Conservation (phyloP, 2,797 vertebrate species). For the Gymnocypris eckloni region DNA sequence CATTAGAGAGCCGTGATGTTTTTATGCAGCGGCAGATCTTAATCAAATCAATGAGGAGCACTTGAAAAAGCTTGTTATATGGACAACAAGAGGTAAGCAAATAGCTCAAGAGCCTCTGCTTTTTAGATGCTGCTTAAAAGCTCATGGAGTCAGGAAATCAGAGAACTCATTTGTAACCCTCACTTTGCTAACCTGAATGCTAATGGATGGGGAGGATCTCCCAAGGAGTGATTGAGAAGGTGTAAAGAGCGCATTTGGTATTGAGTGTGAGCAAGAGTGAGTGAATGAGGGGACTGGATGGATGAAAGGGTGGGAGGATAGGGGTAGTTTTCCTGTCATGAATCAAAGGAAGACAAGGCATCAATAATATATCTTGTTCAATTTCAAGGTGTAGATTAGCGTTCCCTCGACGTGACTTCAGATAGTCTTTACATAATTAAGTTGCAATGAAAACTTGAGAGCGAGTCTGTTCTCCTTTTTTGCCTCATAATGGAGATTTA, state of each 20-base stretch:
- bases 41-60: conserved; percentile 73
- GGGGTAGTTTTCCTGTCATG: conserved; percentile 49
- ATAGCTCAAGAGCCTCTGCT: conserved; percentile 59
- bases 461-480: conserved; percentile 68
- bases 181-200: conserved; percentile 55
- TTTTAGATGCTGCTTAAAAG: conserved; percentile 60
- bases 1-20: conserved; percentile 56
- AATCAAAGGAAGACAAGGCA: conserved; percentile 68
- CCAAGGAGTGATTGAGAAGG: conserved; percentile 53
- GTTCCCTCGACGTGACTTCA: conserved; percentile 60
- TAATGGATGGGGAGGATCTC: conserved; percentile 70
- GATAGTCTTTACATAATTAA: conserved; percentile 67
- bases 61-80: conserved; percentile 70
- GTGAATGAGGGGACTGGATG: conserved; percentile 51
- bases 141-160: conserved; percentile 66
- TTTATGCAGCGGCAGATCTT: conserved; percentile 57
- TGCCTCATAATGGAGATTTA: conserved; percentile 79
- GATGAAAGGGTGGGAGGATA: conserved; percentile 38
- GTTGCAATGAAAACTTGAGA: conserved; percentile 69
- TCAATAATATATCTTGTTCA: conserved; percentile 71
- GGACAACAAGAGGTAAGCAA: conserved; percentile 70
- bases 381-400: conserved; percentile 70
- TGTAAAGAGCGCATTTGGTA: conserved; percentile 26
- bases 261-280: conserved; percentile 37
- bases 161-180: conserved; percentile 65